Conservation (phyloP, 2,797 vertebrate species). For the Darevskia nairensis region DNA sequence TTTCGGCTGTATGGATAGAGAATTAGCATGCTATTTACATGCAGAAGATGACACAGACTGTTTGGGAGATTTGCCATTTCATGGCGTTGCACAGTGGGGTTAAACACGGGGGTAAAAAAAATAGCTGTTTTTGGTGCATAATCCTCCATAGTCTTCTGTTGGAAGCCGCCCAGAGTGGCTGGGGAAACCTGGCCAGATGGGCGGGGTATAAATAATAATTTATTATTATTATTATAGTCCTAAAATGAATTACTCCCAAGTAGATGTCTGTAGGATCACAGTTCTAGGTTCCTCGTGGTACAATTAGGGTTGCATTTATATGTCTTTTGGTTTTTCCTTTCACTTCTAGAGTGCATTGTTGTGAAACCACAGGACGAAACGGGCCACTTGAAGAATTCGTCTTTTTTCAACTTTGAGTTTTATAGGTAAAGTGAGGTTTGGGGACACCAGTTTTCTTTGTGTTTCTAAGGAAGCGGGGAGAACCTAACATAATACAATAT, state of each 20-base stretch:
- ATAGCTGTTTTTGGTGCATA: background rate
- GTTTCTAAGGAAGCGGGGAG: background rate
- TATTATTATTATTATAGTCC: too few species aligned
- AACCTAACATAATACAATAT: background rate
- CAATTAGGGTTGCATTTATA: background rate
- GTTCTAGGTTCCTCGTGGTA: background rate
- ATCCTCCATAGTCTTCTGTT: background rate
- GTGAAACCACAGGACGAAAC: constrained; percentile 68
- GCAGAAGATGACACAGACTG: background rate
- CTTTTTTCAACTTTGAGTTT: constrained; percentile 84
- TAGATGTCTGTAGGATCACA: background rate
- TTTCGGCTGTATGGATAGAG: background rate
- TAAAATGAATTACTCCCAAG: background rate
- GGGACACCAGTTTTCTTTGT: constrained; percentile 11
- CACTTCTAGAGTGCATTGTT: constrained; percentile 76
- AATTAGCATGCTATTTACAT: background rate
- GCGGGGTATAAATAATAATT: background rate
- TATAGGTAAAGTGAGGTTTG: constrained; percentile 74
- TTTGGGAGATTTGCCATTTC: background rate
- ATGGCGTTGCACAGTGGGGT: background rate
- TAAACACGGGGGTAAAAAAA: background rate
- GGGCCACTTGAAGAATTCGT: constrained; percentile 72
- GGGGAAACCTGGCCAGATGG: too few species aligned
- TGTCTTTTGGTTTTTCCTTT: constrained; percentile 21
- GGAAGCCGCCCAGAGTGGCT: too few species aligned